Evolutionary conservation across 2,113 vertebrate genomes (phyloP).

Genomic region (Guaruba guarouba): DNA sequence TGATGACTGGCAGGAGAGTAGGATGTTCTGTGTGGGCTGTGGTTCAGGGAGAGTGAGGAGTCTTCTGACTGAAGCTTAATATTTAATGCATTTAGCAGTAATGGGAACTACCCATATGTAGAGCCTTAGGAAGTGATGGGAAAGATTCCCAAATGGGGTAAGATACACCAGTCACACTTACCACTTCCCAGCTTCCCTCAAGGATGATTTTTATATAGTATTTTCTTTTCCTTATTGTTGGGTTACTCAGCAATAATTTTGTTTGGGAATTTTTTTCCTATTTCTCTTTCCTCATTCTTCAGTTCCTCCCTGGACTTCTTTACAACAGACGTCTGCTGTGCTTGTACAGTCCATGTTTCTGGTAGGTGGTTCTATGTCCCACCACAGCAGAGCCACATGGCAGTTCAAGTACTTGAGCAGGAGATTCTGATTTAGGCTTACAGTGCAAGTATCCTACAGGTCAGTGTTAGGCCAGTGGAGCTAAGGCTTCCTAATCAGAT

Average conservation of each 20-base stretch:
- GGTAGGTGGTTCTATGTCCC: neutral
- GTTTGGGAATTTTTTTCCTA: neutral
- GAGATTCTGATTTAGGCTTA: neutral
- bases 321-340: neutral
- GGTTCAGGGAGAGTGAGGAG: neutral
- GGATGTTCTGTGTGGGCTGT: neutral
- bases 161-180: neutral
- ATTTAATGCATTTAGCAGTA: neutral
- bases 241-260: neutral
- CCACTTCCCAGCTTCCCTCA: neutral
- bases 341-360: neutral
- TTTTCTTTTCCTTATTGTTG: neutral
- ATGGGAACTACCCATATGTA: neutral
- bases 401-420: neutral
- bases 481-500: neutral
- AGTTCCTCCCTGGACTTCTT: neutral
- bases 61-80: neutral
- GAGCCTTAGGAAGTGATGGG: neutral
- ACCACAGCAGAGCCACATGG: neutral
- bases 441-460: neutral
- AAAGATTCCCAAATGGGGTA: neutral
- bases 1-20: neutral
- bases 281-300: neutral
- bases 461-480: neutral
- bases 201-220: neutral